Base-by-base conservation (phyloP, 2,888 invertebrate species). In the Hetaerina titia region DNA sequence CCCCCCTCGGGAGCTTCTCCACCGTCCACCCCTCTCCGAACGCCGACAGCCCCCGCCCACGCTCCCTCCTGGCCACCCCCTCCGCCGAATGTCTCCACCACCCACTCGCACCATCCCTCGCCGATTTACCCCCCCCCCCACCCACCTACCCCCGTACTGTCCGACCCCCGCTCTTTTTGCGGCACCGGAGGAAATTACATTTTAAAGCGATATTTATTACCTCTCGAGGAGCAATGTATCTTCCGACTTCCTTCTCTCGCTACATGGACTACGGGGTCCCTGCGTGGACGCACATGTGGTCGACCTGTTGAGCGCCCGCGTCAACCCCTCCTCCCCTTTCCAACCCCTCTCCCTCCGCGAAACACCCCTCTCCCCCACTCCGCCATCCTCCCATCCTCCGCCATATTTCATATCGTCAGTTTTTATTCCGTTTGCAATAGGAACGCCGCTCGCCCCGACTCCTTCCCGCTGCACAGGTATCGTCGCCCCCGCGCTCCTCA, bases 241-340 rank as follows among this genome's bases (percentile, higher is more conserved):
- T 69, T 69, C 69, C 69, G 64, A 92, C 89, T 89, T 88, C 88
- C 22, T 22, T 88, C 88, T 89, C 89, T 89, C 58, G 11, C 89
- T 89, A 19, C 45, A 45, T 88, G 45, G 88, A 8, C 58, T 89
- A 19, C 89, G 13, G n/a, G 56, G 17, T 57, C 13, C 89, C 45
- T 90, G 90, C 90, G 90, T 90, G 56, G 56, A 92, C 92, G 69
- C 92, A 69, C 92, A 69, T 92, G 69, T 92, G 92, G 92, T 92
- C 92, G 69, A 92, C 92, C 92, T 92, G 92, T 92, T 92, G 92
- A 92, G 92, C n/a, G 90, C 45, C 64, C 31, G 25, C 81, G 25
- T 11, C 22, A 25, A 22, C 81, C n/a, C 11, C 81, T 81, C 81
- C 11, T 11, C 81, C 25, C 81, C 25, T n/a, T 6, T 31, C 2